These are phyloP conservation scores for Hydropsyche betteni DNA, from an alignment of 2,888 invertebrate species.

Conservation along the genomic window DNA sequence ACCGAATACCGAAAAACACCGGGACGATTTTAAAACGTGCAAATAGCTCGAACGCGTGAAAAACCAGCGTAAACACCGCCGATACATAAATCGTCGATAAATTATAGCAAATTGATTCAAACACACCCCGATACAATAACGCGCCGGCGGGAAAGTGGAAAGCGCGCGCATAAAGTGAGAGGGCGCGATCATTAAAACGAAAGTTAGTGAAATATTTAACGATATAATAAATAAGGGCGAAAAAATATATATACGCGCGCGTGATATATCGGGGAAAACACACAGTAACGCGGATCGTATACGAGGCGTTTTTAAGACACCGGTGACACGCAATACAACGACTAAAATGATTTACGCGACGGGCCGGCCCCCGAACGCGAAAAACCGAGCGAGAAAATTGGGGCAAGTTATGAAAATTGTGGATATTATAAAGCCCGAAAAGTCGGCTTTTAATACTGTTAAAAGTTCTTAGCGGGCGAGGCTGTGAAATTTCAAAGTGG, in stretches of 20 bases:
- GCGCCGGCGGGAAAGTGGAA: constrained; percentile 6
- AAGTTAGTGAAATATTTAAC: constrained; percentile 41
- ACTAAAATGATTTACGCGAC: constrained; percentile 49
- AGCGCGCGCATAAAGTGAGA: background rate
- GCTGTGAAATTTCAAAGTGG: constrained; percentile 11
- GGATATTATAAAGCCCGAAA: constrained; percentile 18
- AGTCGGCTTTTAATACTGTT: constrained; percentile 23
- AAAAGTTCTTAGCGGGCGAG: constrained; percentile 9
- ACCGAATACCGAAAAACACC: too few relatives aligned
- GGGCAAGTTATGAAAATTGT: constrained; percentile 44
- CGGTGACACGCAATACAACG: constrained; percentile 46
- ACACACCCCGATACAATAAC: background rate
- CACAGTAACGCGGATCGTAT: constrained; percentile 31
- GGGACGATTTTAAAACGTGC: background rate
- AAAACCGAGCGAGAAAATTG: constrained; percentile 37
- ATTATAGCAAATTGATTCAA: background rate
- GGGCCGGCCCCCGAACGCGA: constrained; percentile 22
- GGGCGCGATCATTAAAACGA: constrained; percentile 33
- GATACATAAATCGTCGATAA: too few relatives aligned
- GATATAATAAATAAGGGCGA: constrained; percentile 43
- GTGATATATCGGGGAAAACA: constrained; percentile 27
- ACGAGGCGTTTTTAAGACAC: constrained; percentile 45
- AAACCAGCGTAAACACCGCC: too few relatives aligned
- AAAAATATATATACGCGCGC: constrained; percentile 36
- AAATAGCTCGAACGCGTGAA: background rate